phyloP scores from a whole-genome alignment of 2,113 vertebrate genomes.

The Salvator merianae region DNA sequence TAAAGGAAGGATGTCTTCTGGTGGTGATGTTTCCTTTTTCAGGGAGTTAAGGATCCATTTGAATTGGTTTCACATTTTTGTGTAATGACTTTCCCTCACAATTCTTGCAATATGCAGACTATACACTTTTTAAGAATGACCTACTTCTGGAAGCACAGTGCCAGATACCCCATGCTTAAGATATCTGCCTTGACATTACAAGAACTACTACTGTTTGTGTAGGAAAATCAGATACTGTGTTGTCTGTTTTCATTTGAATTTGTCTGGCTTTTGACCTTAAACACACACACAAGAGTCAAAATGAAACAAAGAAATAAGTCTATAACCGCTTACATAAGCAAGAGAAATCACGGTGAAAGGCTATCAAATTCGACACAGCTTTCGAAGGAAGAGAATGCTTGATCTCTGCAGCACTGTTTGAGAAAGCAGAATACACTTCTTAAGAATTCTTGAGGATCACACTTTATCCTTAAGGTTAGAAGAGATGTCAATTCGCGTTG shows the following conservation, averaged over 20 bases:
- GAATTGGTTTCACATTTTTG: background rate
- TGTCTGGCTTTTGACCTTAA: constrained; percentile 27
- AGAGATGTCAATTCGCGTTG: background rate
- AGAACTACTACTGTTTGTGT: constrained; percentile 19
- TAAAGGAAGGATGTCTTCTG: background rate
- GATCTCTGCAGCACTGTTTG: background rate
- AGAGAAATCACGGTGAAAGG: background rate
- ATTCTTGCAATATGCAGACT: constrained; percentile 2
- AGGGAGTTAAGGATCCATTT: background rate
- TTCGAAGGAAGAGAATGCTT: constrained; percentile 13
- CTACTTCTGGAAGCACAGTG: constrained; percentile 38
- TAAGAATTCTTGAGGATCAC: background rate
- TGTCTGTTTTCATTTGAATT: constrained; percentile 21
- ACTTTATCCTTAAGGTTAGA: background rate
- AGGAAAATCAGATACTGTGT: constrained; percentile 13
- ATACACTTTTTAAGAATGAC: constrained; percentile 18
- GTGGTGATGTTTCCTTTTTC: background rate
- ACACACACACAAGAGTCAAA: background rate
- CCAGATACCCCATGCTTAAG: constrained; percentile 35
- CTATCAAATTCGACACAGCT: background rate
- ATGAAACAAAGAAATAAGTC: background rate
- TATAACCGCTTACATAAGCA: background rate
- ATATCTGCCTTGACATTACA: constrained; percentile 27
- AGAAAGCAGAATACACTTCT: background rate
- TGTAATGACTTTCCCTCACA: constrained; percentile 22